Base-by-base conservation (phyloP, 2,113 vertebrate species). In the Apteryx mantelli region DNA sequence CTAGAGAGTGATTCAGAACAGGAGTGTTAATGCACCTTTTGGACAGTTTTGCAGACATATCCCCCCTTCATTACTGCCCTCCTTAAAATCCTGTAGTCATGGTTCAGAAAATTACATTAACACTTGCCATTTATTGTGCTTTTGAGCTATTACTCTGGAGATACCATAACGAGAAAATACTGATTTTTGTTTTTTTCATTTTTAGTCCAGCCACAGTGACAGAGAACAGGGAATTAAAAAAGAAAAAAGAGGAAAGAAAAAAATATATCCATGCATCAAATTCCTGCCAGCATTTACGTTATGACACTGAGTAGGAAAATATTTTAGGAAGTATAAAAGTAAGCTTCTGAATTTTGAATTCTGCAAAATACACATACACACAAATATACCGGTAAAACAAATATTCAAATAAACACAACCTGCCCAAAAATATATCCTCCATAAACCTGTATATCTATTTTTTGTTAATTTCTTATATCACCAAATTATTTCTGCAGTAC, bases 391-490 rank as follows among this genome's bases (percentile, higher is more conserved):
- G 19, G 21, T 11, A 38, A 53, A 32, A 61, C 6, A 26, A 61
- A 21, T 17, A 25, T 13, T 38, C 46, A 61, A 58, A 48, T 9
- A 65, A 73, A 70, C 22, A 66, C 10, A 58, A 6, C 11, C 36
- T 36, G 44, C 1, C 0, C 36, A 78, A 74, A 53, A 9, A 53
- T 5, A 79, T 89, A 26, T 50, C 16, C 12, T 34, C 1, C 22
- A 4, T 20, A 73, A 42, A 2, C 7, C 21, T 24, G 0, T 30
- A 30, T 30, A 1, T 44, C 3, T 50, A 10, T 52, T 48, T 46
- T 84, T 40, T 60, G 9, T 24, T 40, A 50, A 15, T 42, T 42
- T 28, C 14, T 58, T 58, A 32, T 5, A 15, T 15, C 25, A 17
- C 9, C 89, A 13, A 86, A 75, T 48, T 63, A 48, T 40, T 88